Conservation (phyloP, 2,888 invertebrate genomes). For the Agrilus mali region DNA sequence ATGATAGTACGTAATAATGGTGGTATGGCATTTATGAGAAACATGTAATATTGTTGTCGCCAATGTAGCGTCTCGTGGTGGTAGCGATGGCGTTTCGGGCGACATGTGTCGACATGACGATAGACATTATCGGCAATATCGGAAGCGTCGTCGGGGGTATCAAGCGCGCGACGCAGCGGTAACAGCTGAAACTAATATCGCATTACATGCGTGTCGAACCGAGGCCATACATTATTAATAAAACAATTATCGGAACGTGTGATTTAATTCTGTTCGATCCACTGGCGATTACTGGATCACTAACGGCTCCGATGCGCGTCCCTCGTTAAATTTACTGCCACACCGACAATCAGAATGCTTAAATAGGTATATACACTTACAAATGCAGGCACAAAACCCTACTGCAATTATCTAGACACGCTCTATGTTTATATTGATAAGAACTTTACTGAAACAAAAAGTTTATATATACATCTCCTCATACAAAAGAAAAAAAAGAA, state of each 20-base stretch:
- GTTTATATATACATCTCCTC: too few relatives aligned
- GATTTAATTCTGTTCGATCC: slow-evolving; percentile 15
- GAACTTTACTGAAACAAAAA: too few relatives aligned
- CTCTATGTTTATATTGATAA: too few relatives aligned
- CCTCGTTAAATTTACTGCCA: slow-evolving; percentile 2
- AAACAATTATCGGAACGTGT: slow-evolving; percentile 20
- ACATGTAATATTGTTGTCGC: too few relatives aligned
- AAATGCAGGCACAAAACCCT: too few relatives aligned
- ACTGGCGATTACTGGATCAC: slow-evolving; percentile 4
- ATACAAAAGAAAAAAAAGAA: too few relatives aligned
- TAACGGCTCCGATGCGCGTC: neutral
- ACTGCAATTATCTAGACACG: too few relatives aligned
- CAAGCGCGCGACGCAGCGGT: slow-evolving; percentile 18
- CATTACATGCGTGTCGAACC: slow-evolving; percentile 14
- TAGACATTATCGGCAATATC: slow-evolving; percentile 13
- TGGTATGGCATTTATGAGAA: too few relatives aligned
- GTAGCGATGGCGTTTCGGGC: slow-evolving; percentile 10
- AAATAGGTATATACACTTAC: too few relatives aligned
- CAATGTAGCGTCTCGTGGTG: slow-evolving; percentile 2
- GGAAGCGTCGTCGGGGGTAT: slow-evolving; percentile 18
- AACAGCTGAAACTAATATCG: slow-evolving; percentile 17
- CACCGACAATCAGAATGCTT: neutral
- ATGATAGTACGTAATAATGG: too few relatives aligned
- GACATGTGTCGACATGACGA: slow-evolving; percentile 11
- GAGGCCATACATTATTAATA: slow-evolving; percentile 18